phyloP scores from a whole-genome alignment of 2,797 vertebrate genomes.

The Acanthurus tractus region DNA sequence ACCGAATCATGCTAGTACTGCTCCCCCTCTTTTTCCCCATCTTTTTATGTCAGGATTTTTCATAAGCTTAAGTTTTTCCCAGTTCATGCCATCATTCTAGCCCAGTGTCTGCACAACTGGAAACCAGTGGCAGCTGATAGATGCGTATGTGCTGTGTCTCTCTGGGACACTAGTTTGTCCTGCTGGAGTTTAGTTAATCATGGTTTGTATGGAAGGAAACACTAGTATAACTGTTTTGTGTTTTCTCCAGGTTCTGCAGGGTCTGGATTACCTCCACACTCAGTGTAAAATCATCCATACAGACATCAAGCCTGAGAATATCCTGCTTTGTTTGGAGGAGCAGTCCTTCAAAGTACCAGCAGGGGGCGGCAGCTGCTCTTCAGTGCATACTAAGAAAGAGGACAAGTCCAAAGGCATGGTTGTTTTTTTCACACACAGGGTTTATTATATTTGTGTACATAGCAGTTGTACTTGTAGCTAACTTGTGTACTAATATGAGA shows the following conservation, averaged over 20 bases:
- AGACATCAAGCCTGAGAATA: conserved; percentile 91
- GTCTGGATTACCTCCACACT: conserved; percentile 89
- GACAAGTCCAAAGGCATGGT: conserved; percentile 48
- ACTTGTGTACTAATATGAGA: neutral
- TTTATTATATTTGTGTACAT: conserved; percentile 9
- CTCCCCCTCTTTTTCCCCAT: too few relatives aligned
- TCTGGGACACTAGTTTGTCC: neutral
- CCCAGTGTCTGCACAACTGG: too few relatives aligned
- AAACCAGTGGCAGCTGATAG: neutral
- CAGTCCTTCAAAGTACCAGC: conserved; percentile 71
- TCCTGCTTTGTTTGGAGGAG: conserved; percentile 81
- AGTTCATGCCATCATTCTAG: too few relatives aligned
- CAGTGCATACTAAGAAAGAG: conserved; percentile 28
- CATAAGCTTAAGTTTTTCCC: too few relatives aligned
- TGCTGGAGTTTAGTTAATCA: neutral
- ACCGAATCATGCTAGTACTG: too few relatives aligned
- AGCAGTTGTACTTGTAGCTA: conserved; percentile 4
- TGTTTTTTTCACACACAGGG: conserved; percentile 11
- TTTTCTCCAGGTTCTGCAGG: conserved; percentile 87
- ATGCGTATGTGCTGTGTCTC: neutral
- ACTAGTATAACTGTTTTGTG: neutral
- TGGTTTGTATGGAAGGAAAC: neutral
- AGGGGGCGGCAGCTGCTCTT: conserved; percentile 40
- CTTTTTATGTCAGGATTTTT: too few relatives aligned
- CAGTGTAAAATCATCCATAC: conserved; percentile 90